These are phyloP conservation scores for Semicossyphus pulcher DNA, from an alignment of 2,113 vertebrate genomes.

Conservation along the genomic window DNA sequence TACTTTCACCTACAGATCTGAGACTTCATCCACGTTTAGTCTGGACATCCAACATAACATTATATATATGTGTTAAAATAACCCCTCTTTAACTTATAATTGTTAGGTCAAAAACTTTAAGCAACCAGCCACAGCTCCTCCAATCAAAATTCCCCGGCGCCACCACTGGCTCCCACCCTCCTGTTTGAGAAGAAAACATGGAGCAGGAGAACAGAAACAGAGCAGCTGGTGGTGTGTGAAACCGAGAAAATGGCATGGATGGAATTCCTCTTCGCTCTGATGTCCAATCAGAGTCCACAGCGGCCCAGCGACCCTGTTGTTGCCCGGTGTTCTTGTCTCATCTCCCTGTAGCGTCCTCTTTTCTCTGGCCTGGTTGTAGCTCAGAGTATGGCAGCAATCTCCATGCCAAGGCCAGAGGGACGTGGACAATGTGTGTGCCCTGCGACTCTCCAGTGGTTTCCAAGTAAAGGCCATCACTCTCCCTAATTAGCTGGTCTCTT, in stretches of 20 bases:
- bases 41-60: too few relatives aligned
- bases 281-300: slow-evolving; percentile 33
- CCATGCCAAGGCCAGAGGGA: slow-evolving; percentile 72
- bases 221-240: slow-evolving; percentile 14
- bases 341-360: slow-evolving; percentile 39
- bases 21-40: too few relatives aligned
- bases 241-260: slow-evolving; percentile 39
- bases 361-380: slow-evolving; percentile 55
- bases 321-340: slow-evolving; percentile 27
- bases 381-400: slow-evolving; percentile 72
- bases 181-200: slow-evolving; percentile 7
- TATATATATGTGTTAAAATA: too few relatives aligned
- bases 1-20: too few relatives aligned
- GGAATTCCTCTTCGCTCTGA: slow-evolving; percentile 27
- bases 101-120: too few relatives aligned
- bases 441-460: slow-evolving; percentile 82
- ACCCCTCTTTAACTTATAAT: too few relatives aligned
- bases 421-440: slow-evolving; percentile 82
- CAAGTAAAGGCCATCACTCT: slow-evolving; percentile 94
- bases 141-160: neutral
- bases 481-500: slow-evolving; percentile 93
- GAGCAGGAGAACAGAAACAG: slow-evolving; percentile 30
- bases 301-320: slow-evolving; percentile 16
- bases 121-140: too few relatives aligned
- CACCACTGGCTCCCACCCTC: neutral